Percentiles rank a stretch among this genome's conserved stretches.
Evolutionary conservation across 2,888 invertebrate species (phyloP).

Genomic region (Thymelicus acteon): DNA sequence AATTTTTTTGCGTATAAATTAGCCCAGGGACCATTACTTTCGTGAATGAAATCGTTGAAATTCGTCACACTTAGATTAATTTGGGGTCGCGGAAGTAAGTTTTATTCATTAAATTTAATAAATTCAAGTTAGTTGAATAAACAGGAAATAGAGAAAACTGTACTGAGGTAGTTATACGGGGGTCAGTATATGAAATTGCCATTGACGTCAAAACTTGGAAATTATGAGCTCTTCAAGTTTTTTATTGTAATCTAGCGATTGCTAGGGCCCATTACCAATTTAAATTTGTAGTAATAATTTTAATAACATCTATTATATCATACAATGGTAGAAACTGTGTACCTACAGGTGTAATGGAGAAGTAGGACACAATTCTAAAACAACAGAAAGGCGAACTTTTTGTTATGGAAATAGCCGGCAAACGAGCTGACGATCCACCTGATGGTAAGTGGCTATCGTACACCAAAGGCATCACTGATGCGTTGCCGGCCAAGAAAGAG

Average conservation of each 20-base stretch:
- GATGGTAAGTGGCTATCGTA: too few species aligned
- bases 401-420: too few species aligned
- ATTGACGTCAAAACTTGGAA: slow-evolving; percentile 7
- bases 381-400: too few species aligned
- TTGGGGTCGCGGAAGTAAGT: slow-evolving; percentile 24
- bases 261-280: background rate
- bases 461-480: too few species aligned
- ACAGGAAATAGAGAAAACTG: slow-evolving; percentile 32
- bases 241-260: background rate
- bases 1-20: slow-evolving; percentile 22
- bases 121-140: slow-evolving; percentile 28
- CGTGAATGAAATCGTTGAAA: slow-evolving; percentile 31
- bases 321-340: too few species aligned
- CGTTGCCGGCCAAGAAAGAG: too few species aligned
- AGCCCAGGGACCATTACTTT: slow-evolving; percentile 19
- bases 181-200: slow-evolving; percentile 16
- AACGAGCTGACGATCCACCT: too few species aligned
- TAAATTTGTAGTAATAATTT: background rate
- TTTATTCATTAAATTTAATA: slow-evolving; percentile 26
- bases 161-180: background rate
- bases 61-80: slow-evolving; percentile 33
- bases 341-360: too few species aligned
- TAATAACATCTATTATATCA: too few species aligned
- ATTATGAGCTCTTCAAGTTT: background rate
- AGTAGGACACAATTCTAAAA: too few species aligned